These are phyloP conservation scores for Euproctis similis DNA, from an alignment of 2,888 invertebrate species.

Conservation along the genomic window DNA sequence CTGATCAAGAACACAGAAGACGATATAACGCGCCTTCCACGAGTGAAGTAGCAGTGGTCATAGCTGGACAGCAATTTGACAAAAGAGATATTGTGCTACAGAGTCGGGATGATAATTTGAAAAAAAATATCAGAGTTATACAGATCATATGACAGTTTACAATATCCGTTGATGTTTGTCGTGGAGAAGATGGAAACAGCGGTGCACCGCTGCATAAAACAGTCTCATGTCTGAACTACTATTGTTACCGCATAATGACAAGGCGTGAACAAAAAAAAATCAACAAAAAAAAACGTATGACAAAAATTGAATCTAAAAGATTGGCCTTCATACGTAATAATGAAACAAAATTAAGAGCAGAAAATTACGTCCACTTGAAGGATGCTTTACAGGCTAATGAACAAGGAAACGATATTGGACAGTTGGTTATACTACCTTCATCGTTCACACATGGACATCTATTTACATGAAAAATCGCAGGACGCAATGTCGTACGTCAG, in stretches of 20 bases:
- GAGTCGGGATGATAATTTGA: conserved; percentile 19
- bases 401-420: conserved; percentile 4
- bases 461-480: conserved; percentile 14
- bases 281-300: too few relatives aligned
- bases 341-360: conserved; percentile 13
- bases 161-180: conserved; percentile 23
- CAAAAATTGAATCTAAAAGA: conserved; percentile 18
- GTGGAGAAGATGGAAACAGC: conserved; percentile 16
- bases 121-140: conserved; percentile 21
- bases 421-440: conserved; percentile 13
- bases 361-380: too few relatives aligned
- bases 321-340: conserved; percentile 13
- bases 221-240: conserved; percentile 17
- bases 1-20: conserved; percentile 19
- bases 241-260: conserved; percentile 16
- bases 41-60: conserved; percentile 23
- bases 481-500: conserved; percentile 15
- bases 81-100: conserved; percentile 22
- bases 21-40: conserved; percentile 21
- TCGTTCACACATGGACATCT: conserved; percentile 15
- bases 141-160: conserved; percentile 22
- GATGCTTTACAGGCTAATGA: conserved; percentile 15
- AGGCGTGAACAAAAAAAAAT: too few relatives aligned
- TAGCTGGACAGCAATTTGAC: conserved; percentile 22
- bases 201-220: conserved; percentile 12